These are phyloP conservation scores for Tenebrosternarchus preto DNA, from an alignment of 2,113 vertebrate genomes.

Conservation along the genomic window DNA sequence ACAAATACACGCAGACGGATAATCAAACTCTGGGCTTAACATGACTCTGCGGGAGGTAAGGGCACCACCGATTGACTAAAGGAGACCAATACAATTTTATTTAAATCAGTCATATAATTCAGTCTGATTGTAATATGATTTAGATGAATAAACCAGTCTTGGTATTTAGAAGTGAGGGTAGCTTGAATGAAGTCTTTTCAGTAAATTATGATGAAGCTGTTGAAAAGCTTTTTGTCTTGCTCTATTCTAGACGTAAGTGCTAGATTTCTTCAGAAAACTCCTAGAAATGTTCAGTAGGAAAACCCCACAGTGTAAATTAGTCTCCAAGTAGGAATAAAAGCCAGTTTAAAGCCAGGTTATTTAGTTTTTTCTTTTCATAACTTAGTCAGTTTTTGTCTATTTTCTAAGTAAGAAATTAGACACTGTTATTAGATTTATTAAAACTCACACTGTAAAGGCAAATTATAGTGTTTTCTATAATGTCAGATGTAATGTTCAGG, in stretches of 20 bases:
- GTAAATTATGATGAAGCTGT: background rate
- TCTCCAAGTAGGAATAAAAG: background rate
- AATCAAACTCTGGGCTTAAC: constrained; percentile 31
- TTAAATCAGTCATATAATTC: background rate
- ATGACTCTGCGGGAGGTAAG: constrained; percentile 77
- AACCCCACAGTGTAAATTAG: background rate
- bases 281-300: background rate
- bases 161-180: background rate
- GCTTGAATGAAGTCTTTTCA: background rate
- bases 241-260: background rate
- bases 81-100: background rate
- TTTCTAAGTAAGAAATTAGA: too few species aligned
- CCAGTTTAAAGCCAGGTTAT: too few species aligned
- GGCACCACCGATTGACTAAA: background rate
- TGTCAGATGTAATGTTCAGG: too few species aligned
- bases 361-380: background rate
- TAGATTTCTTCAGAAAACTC: background rate
- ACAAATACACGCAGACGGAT: constrained; percentile 37
- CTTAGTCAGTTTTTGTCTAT: background rate
- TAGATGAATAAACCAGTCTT: background rate
- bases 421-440: too few species aligned
- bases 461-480: too few species aligned
- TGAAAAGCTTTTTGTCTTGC: background rate
- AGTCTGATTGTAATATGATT: background rate
- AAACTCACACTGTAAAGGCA: too few species aligned